Base-by-base conservation (phyloP, 2,113 vertebrate genomes). In the Osmerus eperlanus region DNA sequence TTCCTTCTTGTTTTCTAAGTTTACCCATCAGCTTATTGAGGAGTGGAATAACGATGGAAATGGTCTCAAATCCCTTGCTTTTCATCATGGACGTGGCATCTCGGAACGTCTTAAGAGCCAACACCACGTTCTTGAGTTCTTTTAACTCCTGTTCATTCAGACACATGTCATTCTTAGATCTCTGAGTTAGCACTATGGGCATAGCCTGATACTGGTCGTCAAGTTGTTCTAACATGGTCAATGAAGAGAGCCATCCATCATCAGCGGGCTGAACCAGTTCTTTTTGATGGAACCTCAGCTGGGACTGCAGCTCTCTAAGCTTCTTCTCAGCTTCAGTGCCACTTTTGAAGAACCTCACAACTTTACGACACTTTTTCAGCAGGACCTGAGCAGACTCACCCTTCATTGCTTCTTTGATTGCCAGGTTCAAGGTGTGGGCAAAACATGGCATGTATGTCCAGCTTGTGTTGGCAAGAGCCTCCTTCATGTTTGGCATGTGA, bases 391-490 rank as follows among this genome's bases (percentile, higher is more conserved):
- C 19, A 25, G 28, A 21, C 14, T 19, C 16, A 6, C 2, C 9
- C 7, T 54, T 21, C 16, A 60, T 63, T 4, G 11, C 18, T 3
- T 54, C 3, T 29, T 41, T 65, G 19, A 73, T 65, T 21, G 66
- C 63, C 14, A 25, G 7, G 29, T 78, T 67, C 15, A 74, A 56
- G 5, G 55, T 55, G 14, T 74, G 15, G 55, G 67, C 67, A 23
- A 78, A 70, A 51, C 71, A 74, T 28, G 71, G 62, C 7, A 78
- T 70, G 19, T 62, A 15, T 16, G 65, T 21, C 76, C 71, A 78
- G 11, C 62, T 53, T 14, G n/a, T 70, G n/a, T 70, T 70, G n/a
- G 28, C 12, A 1, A 70, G 18, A 3, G 54, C 41, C 8, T 3
- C 63, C 3, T 29, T 51, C 18, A 70, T 65, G 3, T 63, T 63